phyloP scores from a whole-genome alignment of 2,113 vertebrate genomes.

The Urocynchramus pylzowi region DNA sequence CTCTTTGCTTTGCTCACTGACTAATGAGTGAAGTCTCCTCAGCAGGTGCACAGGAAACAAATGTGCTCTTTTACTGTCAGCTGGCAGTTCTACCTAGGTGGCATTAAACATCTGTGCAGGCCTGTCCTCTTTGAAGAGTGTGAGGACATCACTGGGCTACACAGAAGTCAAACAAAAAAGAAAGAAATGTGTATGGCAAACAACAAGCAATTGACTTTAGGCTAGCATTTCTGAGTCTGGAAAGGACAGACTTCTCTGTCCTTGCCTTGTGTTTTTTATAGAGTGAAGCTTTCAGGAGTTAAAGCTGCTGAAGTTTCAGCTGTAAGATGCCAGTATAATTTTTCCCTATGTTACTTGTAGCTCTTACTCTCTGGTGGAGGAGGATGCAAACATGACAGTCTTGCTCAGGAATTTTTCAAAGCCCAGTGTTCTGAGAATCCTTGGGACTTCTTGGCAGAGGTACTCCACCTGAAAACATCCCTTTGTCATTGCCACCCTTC shows the following conservation, averaged over 20 bases:
- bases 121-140: background rate
- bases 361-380: background rate
- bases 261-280: background rate
- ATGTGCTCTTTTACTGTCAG: background rate
- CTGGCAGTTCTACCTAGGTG: background rate
- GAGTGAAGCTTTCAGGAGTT: background rate
- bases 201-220: background rate
- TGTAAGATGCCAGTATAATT: background rate
- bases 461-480: background rate
- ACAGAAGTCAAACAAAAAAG: background rate
- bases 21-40: background rate
- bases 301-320: background rate
- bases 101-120: background rate
- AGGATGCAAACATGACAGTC: background rate
- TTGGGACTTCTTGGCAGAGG: background rate
- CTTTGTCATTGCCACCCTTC: background rate
- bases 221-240: background rate
- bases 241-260: background rate
- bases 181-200: background rate
- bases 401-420: background rate
- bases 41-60: background rate
- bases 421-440: background rate
- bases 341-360: background rate
- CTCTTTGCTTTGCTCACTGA: background rate
- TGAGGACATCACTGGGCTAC: background rate